phyloP scores from a whole-genome alignment of 2,797 vertebrate genomes.

The Serranus cabrilla region DNA sequence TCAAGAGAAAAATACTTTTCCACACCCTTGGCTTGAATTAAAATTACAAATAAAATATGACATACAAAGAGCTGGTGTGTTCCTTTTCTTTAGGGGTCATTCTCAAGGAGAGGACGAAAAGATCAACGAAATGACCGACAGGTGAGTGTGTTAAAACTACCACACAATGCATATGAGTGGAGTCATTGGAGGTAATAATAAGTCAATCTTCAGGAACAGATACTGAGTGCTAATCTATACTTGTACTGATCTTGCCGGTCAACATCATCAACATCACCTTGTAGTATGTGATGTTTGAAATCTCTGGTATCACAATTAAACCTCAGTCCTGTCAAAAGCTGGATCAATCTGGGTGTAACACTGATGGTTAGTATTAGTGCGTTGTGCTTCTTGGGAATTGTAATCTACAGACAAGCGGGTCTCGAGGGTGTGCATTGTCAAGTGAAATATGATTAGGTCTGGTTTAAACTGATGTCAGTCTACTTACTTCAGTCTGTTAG shows the following conservation, averaged over 20 bases:
- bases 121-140: slow-evolving; percentile 94
- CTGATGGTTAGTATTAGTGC: not conserved
- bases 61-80: not conserved
- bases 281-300: not conserved
- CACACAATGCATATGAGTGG: not conserved
- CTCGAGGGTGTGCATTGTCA: not conserved
- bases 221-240: no score
- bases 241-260: not conserved
- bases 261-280: not conserved
- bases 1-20: not conserved
- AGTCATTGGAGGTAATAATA: not conserved
- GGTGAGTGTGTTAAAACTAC: slow-evolving; percentile 77
- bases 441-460: not conserved
- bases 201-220: not conserved
- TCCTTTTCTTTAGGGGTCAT: slow-evolving; percentile 88
- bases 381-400: not conserved
- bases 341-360: not conserved
- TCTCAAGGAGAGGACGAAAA: slow-evolving; percentile 86
- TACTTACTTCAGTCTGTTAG: not conserved
- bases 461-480: not conserved
- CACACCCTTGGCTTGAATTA: not conserved
- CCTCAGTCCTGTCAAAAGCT: not conserved
- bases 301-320: not conserved
- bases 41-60: not conserved
- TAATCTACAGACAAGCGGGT: not conserved